phyloP scores from a whole-genome alignment of 2,888 invertebrate species.

The Protonemura montana region DNA sequence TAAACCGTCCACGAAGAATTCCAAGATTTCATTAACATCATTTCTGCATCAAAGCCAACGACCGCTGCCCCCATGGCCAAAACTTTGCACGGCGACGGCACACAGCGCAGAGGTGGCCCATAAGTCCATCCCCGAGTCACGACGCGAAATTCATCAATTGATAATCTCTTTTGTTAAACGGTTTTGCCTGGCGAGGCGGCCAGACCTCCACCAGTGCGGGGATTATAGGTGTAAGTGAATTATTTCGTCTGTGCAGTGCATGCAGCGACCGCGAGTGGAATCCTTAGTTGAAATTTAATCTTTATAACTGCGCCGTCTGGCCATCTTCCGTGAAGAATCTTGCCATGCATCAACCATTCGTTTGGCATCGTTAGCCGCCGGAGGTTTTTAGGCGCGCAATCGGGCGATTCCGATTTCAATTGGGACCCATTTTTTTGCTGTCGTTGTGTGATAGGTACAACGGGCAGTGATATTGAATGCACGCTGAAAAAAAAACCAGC shows the following conservation, averaged over 20 bases:
- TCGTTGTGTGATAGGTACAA: background rate
- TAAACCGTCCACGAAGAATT: background rate
- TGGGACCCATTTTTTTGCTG: background rate
- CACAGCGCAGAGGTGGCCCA: slow-evolving; percentile 34
- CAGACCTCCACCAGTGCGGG: background rate
- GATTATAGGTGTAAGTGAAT: slow-evolving; percentile 13
- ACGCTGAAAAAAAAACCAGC: background rate
- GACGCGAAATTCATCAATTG: slow-evolving; percentile 32
- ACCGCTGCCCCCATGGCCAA: background rate
- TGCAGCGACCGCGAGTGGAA: background rate
- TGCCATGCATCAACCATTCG: background rate
- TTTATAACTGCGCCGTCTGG: background rate
- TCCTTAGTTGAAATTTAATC: slow-evolving; percentile 16
- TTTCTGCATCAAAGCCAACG: background rate
- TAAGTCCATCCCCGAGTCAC: slow-evolving; percentile 34
- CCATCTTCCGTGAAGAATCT: background rate
- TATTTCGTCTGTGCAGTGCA: background rate
- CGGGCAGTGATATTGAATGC: background rate
- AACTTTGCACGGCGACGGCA: background rate
- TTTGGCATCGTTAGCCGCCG: background rate
- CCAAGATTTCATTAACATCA: background rate
- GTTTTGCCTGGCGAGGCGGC: background rate
- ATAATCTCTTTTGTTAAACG: slow-evolving; percentile 21
- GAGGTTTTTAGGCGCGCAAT: background rate
- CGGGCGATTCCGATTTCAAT: background rate